Base-by-base conservation (phyloP, 1,140 invertebrate genomes). In the Anastrepha obliqua region DNA sequence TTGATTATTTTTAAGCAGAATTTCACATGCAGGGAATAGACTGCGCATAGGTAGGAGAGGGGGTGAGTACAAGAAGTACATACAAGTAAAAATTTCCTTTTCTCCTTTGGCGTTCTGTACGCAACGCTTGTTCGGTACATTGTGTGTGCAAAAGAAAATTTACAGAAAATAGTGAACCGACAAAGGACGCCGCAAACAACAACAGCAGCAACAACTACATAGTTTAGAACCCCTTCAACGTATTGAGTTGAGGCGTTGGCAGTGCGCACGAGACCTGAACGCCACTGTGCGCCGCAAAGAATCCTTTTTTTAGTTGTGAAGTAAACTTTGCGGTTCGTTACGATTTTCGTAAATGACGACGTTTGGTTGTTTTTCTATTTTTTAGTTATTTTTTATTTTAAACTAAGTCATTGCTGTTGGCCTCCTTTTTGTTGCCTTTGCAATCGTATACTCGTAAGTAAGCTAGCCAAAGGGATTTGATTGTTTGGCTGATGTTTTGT, bases 321-420 rank as follows among this genome's bases (percentile, higher is more conserved):
- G 47, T 81, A 81, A 81, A 81, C 47, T 81, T 81, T 81, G 74
- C 20, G 74, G 47, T 81, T 81, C 15, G 74, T 81, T 81, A 81
- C 15, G 44, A 81, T 81, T 58, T 62, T 81, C 47, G 74, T n/a
- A 81, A 81, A 81, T 81, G 60, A 62, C n/a, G 60, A 17, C 15
- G 15, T 6, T 55, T 55, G 51, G 6, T 55, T 55, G 6, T 6
- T 55, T 11, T 6, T 55, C 11, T 55, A 8, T 55, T 55, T 55
- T 55, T 5, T 55, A 7, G 5, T 55, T 55, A 8, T 55, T 55
- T 55, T 2, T 6, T 55, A 55, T 55, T 55, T 55, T 11, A 62
- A 62, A 17, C 60, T 62, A 62, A 62, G 15, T 17, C 60, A 62
- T n/a, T 62, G 60, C 3, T 62, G 60, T 62, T 13, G 5, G 60